A percentile compares a stretch with the other conserved stretches of the same genome.
Evolutionary conservation across 2,888 invertebrate genomes (phyloP).

Genomic region (Chrysolina americana): DNA sequence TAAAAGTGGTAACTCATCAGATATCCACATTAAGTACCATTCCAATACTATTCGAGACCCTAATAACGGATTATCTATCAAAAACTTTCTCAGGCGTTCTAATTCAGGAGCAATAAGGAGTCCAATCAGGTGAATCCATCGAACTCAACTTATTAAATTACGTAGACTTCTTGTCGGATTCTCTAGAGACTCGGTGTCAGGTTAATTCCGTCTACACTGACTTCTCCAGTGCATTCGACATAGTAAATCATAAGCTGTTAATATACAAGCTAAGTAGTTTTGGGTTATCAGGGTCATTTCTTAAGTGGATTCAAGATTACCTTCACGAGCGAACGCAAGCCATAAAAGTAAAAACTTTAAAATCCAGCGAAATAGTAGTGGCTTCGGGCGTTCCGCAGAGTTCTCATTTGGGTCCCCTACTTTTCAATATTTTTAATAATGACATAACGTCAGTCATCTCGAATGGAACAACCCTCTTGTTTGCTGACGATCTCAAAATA

Average conservation of each 20-base stretch:
- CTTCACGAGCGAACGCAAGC: not conserved
- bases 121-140: not conserved
- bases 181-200: not conserved
- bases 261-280: not conserved
- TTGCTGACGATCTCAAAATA: not conserved
- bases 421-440: not conserved
- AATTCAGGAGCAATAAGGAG: not conserved
- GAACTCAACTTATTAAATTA: not conserved
- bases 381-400: not conserved
- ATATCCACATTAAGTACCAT: too few relatives aligned
- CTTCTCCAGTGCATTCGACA: not conserved
- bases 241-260: not conserved
- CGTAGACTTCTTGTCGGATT: not conserved
- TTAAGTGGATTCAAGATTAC: not conserved
- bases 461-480: not conserved
- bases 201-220: not conserved
- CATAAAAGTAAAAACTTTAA: not conserved
- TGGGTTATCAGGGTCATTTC: not conserved
- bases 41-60: too few relatives aligned
- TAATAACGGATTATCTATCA: too few relatives aligned
- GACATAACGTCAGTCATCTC: not conserved
- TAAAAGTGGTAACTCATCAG: too few relatives aligned
- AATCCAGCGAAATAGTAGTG: too few relatives aligned
- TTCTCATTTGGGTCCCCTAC: too few relatives aligned
- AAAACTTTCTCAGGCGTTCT: not conserved